These are phyloP conservation scores for Fulica atra DNA, from an alignment of 2,113 vertebrate genomes.

Conservation along the genomic window DNA sequence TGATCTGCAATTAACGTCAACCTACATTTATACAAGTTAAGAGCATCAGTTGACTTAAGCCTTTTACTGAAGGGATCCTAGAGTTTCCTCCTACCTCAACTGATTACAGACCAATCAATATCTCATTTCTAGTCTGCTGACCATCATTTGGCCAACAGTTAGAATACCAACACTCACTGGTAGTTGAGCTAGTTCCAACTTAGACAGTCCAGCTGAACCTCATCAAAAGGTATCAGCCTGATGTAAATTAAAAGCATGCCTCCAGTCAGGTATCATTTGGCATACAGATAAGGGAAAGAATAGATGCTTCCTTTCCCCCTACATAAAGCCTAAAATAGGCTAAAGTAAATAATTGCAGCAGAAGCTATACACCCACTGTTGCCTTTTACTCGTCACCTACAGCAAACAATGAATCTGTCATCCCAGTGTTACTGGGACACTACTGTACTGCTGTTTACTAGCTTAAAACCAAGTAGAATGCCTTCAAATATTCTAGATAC, in stretches of 20 bases:
- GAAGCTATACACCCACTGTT: neutral
- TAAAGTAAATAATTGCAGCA: neutral
- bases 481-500: neutral
- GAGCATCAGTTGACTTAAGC: neutral
- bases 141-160: neutral
- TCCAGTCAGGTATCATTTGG: neutral
- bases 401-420: neutral
- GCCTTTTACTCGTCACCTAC: neutral
- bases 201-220: neutral
- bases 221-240: neutral
- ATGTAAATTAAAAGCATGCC: neutral
- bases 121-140: neutral
- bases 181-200: neutral
- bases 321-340: neutral
- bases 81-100: neutral
- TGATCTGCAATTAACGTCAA: neutral
- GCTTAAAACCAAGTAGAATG: neutral
- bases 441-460: neutral
- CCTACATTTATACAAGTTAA: neutral
- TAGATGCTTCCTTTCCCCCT: neutral
- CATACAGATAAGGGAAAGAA: neutral
- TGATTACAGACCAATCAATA: neutral
- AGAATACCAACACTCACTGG: neutral
- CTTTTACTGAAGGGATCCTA: neutral
- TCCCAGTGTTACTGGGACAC: neutral